These are phyloP conservation scores for Sebastes diploproa DNA, from an alignment of 2,797 vertebrate species.

Conservation along the genomic window DNA sequence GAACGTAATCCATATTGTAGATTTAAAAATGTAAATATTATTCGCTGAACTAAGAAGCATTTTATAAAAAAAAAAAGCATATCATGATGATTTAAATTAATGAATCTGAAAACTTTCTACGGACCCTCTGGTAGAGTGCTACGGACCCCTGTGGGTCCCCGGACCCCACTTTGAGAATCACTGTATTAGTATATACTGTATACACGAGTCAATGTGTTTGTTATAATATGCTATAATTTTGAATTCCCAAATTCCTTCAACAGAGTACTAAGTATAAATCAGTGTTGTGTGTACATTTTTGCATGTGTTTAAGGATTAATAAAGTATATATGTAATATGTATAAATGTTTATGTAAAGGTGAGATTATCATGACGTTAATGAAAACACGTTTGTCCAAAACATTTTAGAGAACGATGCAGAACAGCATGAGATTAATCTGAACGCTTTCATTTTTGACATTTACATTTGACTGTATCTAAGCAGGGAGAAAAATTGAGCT, in stretches of 20 bases:
- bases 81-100: no score
- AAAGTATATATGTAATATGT: background rate
- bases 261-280: background rate
- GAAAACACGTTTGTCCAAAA: background rate
- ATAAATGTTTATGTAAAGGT: background rate
- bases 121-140: no score
- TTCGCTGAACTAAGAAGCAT: no score
- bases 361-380: background rate
- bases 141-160: no score
- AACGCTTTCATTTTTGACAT: conserved; percentile 48
- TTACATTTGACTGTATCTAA: conserved; percentile 47
- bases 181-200: background rate
- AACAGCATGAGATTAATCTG: conserved; percentile 29
- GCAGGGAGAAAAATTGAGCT: conserved; percentile 56
- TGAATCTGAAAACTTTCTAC: no score
- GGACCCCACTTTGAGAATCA: no score
- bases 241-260: background rate
- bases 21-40: no score
- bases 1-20: no score
- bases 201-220: background rate
- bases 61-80: no score
- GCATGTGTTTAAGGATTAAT: background rate
- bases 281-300: background rate
- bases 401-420: background rate
- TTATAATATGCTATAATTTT: background rate